These are phyloP conservation scores for Anaspis maculata DNA, from an alignment of 2,888 invertebrate species.

Conservation along the genomic window DNA sequence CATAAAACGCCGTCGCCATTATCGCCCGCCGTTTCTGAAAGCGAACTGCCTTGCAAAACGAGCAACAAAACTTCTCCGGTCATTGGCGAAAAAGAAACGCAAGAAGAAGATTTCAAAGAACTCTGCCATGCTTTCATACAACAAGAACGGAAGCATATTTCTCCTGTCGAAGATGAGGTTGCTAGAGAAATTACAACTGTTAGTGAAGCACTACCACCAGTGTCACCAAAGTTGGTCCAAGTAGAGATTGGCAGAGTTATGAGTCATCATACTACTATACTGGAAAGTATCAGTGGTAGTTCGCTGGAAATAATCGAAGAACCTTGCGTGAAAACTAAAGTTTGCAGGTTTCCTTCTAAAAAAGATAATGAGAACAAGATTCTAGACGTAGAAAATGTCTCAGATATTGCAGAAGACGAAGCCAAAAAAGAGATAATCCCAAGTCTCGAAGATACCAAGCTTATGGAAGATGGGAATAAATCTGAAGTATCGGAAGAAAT, in stretches of 20 bases:
- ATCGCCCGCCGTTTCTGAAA: neutral
- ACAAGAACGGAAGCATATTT: too few species aligned
- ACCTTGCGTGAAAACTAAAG: conserved; percentile 15
- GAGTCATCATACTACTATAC: conserved; percentile 15
- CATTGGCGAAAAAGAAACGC: neutral
- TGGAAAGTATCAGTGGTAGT: conserved; percentile 17
- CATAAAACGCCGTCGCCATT: conserved; percentile 20
- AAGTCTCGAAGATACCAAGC: too few species aligned
- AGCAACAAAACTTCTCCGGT: too few species aligned
- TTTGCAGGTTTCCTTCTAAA: conserved; percentile 5
- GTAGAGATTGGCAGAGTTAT: conserved; percentile 12
- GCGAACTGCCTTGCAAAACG: too few species aligned
- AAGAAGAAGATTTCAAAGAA: neutral
- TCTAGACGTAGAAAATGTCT: conserved; percentile 10
- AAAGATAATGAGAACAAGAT: conserved; percentile 8
- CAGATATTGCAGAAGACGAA: conserved; percentile 2
- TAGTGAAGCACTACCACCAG: neutral
- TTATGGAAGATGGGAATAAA: too few species aligned
- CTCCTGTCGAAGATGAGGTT: neutral
- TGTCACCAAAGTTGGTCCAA: too few species aligned
- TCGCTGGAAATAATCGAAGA: conserved; percentile 19
- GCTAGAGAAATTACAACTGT: neutral
- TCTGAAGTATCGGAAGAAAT: neutral
- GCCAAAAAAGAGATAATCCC: neutral
- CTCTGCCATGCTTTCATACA: too few species aligned